Base-by-base conservation (phyloP, 1,140 invertebrate genomes). In the Atopsyche davidsoni region DNA sequence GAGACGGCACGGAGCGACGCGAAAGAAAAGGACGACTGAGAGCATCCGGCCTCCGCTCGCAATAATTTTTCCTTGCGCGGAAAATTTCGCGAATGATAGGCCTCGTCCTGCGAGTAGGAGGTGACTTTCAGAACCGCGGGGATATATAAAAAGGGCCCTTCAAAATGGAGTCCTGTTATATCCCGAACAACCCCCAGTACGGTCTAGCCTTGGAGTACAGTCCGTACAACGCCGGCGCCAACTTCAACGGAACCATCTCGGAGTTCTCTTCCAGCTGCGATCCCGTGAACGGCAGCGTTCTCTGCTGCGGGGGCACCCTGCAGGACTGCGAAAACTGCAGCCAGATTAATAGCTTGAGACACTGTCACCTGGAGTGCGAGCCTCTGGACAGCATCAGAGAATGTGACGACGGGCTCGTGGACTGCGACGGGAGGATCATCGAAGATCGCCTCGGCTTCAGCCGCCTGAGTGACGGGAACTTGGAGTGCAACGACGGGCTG, bases 131-230 rank as follows among this genome's bases (percentile, higher is more conserved):
- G 17, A 16, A 25, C 41, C 19, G 36, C 18, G 45, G 36, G 24
- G n/a, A 25, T 24, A 18, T 53, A 57, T 57, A 57, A 53, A 48
- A 58, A 25, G 44, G 32, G 11, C 39, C 34, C 39, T 42, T 47
- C 57, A 48, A 61, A 56, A 66, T 65, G 51, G 71, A 72, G 69
- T 70, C 72, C 36, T 72, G 70, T 64, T 74, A 73, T 62, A 63
- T 73, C 34, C 72, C 70, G 21, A 74, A 74, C 66, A 72, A 73
- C 60, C 70, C 72, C 21, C 70, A 73, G 67, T 74, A 63, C 62
- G 70, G 67, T 53, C 57, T 69, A 55, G 58, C 59, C 47, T 66
- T 68, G 54, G 67, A 65, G 61, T 72, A 65, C 57, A 57, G 51
- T 23, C 53, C 59, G 32, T 60, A 61, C 59, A 63, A 64, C 54